Conservation (phyloP, 64 coral and sea anemone genomes). For the Hydrozoanthus tunicans region DNA sequence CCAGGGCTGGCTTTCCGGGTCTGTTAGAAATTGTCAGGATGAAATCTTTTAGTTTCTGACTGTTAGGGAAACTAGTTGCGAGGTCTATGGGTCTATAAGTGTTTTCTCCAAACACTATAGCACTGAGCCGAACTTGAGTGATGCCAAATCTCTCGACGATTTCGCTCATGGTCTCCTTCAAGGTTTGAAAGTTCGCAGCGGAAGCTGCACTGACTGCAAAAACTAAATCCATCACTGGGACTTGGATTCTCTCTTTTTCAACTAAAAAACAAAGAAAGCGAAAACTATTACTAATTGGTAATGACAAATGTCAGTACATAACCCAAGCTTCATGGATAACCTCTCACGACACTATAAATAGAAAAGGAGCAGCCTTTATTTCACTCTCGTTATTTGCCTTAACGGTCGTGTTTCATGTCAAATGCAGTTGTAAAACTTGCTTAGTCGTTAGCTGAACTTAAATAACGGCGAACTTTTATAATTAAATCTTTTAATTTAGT, state of each 20-base stretch:
- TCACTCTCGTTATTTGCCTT: no score
- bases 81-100: slow-evolving; percentile 54
- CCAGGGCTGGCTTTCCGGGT: slow-evolving; percentile 47
- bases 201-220: slow-evolving; percentile 80
- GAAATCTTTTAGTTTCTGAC: slow-evolving; percentile 59
- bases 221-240: slow-evolving; percentile 65
- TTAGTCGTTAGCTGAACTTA: no score
- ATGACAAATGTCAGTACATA: background rate
- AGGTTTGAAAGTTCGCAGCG: slow-evolving; percentile 60
- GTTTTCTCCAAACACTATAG: slow-evolving; percentile 71
- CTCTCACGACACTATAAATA: no score
- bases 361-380: no score
- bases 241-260: slow-evolving; percentile 22
- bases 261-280: background rate
- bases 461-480: no score
- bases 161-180: slow-evolving; percentile 66
- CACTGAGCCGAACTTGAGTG: slow-evolving; percentile 62
- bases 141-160: slow-evolving; percentile 74
- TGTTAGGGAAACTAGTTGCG: slow-evolving; percentile 31
- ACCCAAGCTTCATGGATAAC: no score
- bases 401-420: no score
- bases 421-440: no score
- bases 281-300: background rate
- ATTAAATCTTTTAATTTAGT: no score
- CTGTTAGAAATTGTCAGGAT: slow-evolving; percentile 22